Evolutionary conservation across 2,888 invertebrate genomes (phyloP), one percentile per base, ranked within the genome.

Genomic region (Vesta saturnalis): DNA sequence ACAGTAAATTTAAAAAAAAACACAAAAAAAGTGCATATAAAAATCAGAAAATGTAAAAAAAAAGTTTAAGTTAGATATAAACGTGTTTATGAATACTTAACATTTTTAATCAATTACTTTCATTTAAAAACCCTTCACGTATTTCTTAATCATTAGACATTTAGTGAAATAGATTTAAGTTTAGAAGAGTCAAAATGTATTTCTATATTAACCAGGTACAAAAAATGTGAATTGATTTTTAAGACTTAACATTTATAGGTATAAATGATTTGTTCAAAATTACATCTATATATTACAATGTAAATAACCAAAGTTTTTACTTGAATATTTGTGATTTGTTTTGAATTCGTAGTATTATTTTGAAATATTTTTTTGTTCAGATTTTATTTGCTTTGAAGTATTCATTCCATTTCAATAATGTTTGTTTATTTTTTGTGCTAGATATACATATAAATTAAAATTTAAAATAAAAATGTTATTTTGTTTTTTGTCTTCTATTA

Each of bases 321-420:
- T 60, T 19, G n/a, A 39, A 39, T 39, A 59, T 5, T 47, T 47
- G 47, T 62, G 30, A 54, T 62, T 56, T n/a, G 12, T 52, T 62
- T 56, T 16, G 39, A 39, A 22, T 23, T 61, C 30, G 18, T 49
- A 61, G 30, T 54, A 57, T 57, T 30, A 35, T 35, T 35, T 57
- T 21, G 12, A 8, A 19, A n/a, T n/a, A n/a, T n/a, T 52, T 18
- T 23, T 23, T 10, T 30, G 56, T 56, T 23, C 16, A 56, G 6
- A 1, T 57, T 30, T 35, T 19, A 19, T 12, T 57, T 57, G 18
- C 16, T 57, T 57, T 57, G 35, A 30, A 57, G 56, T 57, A 46
- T 62, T 62, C 62, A 62, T 62, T 62, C 62, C 62, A 62, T 62
- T 46, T 55, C 56, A 62, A 15, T 56, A 55, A 62, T 55, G 21